Percentiles rank a stretch among this genome's conserved stretches.
Evolutionary conservation across 2,113 vertebrate genomes (phyloP).

Genomic region (Sander lucioperca): DNA sequence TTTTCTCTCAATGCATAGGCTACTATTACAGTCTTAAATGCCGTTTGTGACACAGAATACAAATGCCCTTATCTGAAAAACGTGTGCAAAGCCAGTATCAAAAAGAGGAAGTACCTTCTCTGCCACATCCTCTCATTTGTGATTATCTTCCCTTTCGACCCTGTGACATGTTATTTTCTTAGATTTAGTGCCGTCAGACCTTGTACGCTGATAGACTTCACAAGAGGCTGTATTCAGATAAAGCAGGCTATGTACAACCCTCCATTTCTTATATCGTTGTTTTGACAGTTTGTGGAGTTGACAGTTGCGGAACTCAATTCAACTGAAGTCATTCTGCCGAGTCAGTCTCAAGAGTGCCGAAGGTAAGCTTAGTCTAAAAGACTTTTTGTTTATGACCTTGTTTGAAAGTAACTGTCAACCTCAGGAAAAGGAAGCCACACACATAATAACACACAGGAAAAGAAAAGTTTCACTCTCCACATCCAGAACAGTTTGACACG

Average conservation of each 20-base stretch:
- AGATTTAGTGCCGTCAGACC: conserved; percentile 37
- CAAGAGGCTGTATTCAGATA: conserved; percentile 27
- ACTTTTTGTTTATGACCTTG: conserved; percentile 57
- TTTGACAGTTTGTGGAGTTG: conserved; percentile 49
- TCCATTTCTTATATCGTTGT: conserved; percentile 19
- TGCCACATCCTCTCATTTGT: conserved; percentile 65
- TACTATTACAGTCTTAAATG: conserved; percentile 35
- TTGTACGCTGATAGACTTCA: conserved; percentile 31
- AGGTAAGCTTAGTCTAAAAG: conserved; percentile 74
- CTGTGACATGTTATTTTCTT: conserved; percentile 51
- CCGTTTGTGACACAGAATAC: conserved; percentile 30
- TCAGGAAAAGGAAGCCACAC: conserved; percentile 60
- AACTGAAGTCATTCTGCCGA: conserved; percentile 45
- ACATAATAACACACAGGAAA: conserved; percentile 40
- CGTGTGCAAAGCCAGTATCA: conserved; percentile 2
- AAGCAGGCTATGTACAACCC: conserved; percentile 5
- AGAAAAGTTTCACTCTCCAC: conserved; percentile 34
- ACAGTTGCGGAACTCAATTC: conserved; percentile 50
- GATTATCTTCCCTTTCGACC: conserved; percentile 46
- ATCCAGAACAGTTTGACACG: conserved; percentile 54
- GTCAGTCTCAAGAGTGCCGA: conserved; percentile 45
- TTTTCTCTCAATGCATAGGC: neutral
- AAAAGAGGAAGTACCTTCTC: conserved; percentile 72
- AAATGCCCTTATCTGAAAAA: conserved; percentile 41
- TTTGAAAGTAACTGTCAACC: conserved; percentile 72